phyloP scores from a whole-genome alignment of 2,888 invertebrate genomes.

The Charanyca ferruginea region DNA sequence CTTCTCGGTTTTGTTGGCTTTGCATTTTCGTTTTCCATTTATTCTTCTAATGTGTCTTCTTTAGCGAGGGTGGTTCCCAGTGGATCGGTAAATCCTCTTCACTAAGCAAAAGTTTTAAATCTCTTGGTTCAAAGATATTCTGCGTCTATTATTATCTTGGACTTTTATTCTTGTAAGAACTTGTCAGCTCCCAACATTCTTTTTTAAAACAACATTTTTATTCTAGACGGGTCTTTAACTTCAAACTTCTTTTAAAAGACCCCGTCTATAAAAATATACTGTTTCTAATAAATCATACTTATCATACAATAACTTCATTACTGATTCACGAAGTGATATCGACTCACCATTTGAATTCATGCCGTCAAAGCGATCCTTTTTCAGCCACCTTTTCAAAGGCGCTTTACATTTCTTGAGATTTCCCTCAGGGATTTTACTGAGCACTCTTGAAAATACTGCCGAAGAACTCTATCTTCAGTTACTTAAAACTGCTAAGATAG shows the following conservation, averaged over 20 bases:
- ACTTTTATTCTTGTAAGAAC: too few relatives aligned
- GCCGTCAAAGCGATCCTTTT: constrained; percentile 64
- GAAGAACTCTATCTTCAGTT: constrained; percentile 32
- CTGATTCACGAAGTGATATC: constrained; percentile 55
- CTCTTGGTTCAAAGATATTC: not conserved
- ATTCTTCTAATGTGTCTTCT: constrained; percentile 6
- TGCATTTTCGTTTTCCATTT: too few relatives aligned
- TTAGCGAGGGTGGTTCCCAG: not conserved
- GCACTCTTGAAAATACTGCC: constrained; percentile 49
- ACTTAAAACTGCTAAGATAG: constrained; percentile 29
- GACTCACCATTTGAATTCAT: constrained; percentile 61
- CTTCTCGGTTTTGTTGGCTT: not conserved
- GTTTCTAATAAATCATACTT: constrained; percentile 20
- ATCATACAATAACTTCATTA: constrained; percentile 54
- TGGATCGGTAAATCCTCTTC: constrained; percentile 3
- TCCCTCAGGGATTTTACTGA: constrained; percentile 65
- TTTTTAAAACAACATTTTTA: not conserved
- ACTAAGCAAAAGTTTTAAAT: not conserved
- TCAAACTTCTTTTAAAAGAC: constrained; percentile 5
- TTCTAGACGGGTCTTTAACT: not conserved
- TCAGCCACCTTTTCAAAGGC: constrained; percentile 59
- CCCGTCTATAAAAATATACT: constrained; percentile 10
- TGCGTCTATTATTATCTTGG: not conserved
- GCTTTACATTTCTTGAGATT: constrained; percentile 65
- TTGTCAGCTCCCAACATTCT: not conserved